These are phyloP conservation scores for Lepisosteus oculatus DNA, from an alignment of 2,113 vertebrate species.

Conservation along the genomic window DNA sequence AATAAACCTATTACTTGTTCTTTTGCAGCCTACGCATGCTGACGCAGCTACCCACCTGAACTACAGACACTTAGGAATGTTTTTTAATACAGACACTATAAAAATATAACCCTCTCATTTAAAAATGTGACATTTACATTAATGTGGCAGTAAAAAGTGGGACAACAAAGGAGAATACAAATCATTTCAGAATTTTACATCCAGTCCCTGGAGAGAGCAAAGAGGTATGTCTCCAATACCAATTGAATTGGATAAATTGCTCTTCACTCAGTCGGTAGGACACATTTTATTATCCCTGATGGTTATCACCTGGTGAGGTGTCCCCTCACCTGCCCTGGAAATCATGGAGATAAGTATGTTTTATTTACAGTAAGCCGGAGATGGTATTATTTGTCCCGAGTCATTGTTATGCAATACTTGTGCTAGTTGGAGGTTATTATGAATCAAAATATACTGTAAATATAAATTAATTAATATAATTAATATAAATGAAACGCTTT, in stretches of 20 bases:
- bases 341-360: background rate
- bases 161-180: constrained; percentile 18
- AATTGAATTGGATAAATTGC: constrained; percentile 29
- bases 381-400: background rate
- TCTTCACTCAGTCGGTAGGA: constrained; percentile 28
- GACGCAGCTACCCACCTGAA: too few relatives aligned
- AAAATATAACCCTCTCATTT: background rate
- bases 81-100: background rate
- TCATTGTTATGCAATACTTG: too few relatives aligned
- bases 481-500: too few relatives aligned
- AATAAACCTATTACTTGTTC: too few relatives aligned
- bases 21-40: too few relatives aligned
- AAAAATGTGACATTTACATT: background rate
- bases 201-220: constrained; percentile 24
- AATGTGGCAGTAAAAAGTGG: background rate
- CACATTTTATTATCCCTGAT: constrained; percentile 42
- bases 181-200: constrained; percentile 24
- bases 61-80: background rate
- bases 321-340: background rate
- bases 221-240: constrained; percentile 10
- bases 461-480: too few relatives aligned
- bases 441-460: too few relatives aligned
- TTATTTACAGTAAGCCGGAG: background rate
- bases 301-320: constrained; percentile 33
- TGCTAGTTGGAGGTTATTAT: too few relatives aligned